Evolutionary conservation across 1,140 invertebrate genomes (phyloP), one percentile per base, ranked within the genome.

Genomic region (Onthophagus taurus): DNA sequence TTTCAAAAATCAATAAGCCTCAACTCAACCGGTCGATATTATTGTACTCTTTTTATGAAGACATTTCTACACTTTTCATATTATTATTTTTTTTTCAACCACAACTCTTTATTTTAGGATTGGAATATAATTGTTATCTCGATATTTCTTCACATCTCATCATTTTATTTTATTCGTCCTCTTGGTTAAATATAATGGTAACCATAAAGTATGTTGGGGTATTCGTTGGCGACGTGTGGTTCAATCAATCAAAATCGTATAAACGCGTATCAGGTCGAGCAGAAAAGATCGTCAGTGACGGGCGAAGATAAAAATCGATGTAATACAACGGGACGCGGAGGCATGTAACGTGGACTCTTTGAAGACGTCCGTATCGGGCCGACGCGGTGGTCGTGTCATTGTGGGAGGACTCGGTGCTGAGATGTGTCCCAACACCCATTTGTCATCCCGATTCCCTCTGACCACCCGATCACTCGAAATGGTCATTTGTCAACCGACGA

Each of bases 381-480:
- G 24, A 16, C 23, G 37, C 21, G 48, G 48, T 49, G 48, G 48
- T 49, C 48, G 29, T 44, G 48, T 49, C 48, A 46, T 19, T 45
- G 38, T 31, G 29, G 17, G n/a, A 30, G 17, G 48, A 31, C 48
- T 30, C 37, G 31, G 34, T 30, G 36, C 43, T 41, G 44, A 35
- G 48, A 49, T 42, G 31, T 49, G 48, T 49, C 48, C 44, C 39
- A 49, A 38, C 48, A 49, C 31, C 48, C n/a, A 49, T 49, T 49
- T 49, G 48, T 49, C 48, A 49, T 37, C 30, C 42, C 23, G 8
- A 37, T 31, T 20, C 18, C n/a, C n/a, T 29, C 17, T 31, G 31
- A 19, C 42, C 24, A 49, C 35, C 26, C 33, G 44, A 46, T 30
- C 44, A 45, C 33, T 45, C 41, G 42, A 49, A 44, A 48, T 45